A percentile compares a stretch with the other conserved stretches of the same genome.
Conservation (phyloP, 1,140 invertebrate genomes). For the Temnothorax longispinosus region DNA sequence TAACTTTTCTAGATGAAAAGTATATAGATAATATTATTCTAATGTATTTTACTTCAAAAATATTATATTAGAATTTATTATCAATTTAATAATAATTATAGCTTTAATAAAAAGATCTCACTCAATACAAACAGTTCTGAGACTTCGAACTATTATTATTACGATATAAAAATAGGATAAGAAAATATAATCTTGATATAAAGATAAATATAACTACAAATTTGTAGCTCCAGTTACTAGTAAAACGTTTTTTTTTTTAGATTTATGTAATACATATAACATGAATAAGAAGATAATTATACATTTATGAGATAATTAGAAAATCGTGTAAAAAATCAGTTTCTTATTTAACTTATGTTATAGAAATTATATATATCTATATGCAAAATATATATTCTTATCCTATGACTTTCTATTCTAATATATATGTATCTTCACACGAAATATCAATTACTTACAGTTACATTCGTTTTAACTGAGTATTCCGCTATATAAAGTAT, state of each 20-base stretch:
- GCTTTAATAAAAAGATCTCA: constrained; percentile 31
- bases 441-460: constrained; percentile 48
- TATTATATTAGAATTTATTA: constrained; percentile 7
- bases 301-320: background rate
- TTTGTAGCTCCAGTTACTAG: background rate
- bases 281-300: background rate
- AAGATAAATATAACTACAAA: background rate
- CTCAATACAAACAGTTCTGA: constrained; percentile 3
- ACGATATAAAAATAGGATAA: constrained; percentile 26
- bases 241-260: background rate
- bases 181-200: constrained; percentile 30
- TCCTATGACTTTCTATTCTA: background rate
- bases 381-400: constrained; percentile 24
- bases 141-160: background rate
- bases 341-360: background rate
- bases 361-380: background rate
- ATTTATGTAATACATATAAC: background rate
- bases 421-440: background rate
- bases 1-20: background rate
- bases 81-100: constrained; percentile 19
- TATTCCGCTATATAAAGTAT: constrained; percentile 80
- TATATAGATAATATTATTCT: background rate
- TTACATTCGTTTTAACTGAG: constrained; percentile 72
- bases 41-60: background rate
- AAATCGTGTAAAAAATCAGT: background rate